Evolutionary conservation across 2,113 vertebrate species (phyloP), one percentile per base, ranked within the genome.

Genomic region (Ctenomys sociabilis): DNA sequence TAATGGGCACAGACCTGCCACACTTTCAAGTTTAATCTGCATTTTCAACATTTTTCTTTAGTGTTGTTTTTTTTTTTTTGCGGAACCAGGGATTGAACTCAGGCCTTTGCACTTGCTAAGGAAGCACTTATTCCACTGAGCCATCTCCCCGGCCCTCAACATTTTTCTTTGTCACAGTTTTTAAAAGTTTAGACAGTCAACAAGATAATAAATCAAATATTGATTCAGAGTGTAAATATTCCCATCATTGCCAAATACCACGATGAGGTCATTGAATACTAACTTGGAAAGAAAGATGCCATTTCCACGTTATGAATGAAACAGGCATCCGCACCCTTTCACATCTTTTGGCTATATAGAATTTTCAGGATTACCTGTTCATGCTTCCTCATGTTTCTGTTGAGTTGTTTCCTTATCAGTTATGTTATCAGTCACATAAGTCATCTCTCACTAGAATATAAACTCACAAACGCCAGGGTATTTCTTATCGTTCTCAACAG

Each of bases 171-270:
- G 54, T 54, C 19, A 72, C 1, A 78, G 95, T 85, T 88, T 91
- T 93, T 49, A 49, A 77, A 94, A 94, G 45, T 90, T 91, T 81
- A 90, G 93, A 85, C 35, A 93, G 81, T n/a, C 14, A 78, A 83
- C 24, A 90, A 72, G 68, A 85, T 70, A 90, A 85, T 83, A 75
- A 91, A 57, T 63, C 57, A 80, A 94, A 64, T 9, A 0, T 30
- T 45, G 40, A 83, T 61, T 61, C 75, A 9, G 45, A 91, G 32
- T 88, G 43, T 68, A 88, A 91, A 73, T 63, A 94, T 89, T 89
- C n/a, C 43, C 19, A 75, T 52, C 14, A 70, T 59, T 45, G 24
- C 26, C 78, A 24, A 83, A 17, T 83, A 66, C 37, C 54, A 92
- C 30, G 68, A 77, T 63, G 28, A 95, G 10, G 61, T 91, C 40